phyloP scores from a whole-genome alignment of 2,888 invertebrate genomes.

The Punctoribates punctum region DNA sequence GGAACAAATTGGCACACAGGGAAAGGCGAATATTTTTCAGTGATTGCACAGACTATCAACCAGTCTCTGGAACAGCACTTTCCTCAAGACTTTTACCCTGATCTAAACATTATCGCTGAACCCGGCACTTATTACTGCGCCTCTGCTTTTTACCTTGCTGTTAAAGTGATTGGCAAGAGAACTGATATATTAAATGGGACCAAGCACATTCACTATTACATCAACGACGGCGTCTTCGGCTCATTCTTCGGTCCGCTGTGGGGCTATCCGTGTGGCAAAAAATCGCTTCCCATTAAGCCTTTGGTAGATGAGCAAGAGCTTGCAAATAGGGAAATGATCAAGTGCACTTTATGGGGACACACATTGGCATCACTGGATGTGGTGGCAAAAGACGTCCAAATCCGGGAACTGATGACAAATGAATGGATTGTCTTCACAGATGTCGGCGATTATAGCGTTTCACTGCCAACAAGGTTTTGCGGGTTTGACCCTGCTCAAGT shows the following conservation, averaged over 20 bases:
- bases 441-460: neutral
- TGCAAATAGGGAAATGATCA: neutral
- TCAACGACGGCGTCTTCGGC: conserved; percentile 98
- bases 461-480: neutral
- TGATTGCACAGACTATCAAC: neutral
- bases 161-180: conserved; percentile 78
- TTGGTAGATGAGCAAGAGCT: neutral
- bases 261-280: neutral
- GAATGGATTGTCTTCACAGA: neutral
- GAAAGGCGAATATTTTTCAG: neutral
- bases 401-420: neutral
- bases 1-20: neutral
- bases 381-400: neutral
- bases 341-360: neutral
- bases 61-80: neutral
- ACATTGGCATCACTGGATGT: neutral
- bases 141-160: conserved; percentile 86
- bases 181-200: conserved; percentile 50
- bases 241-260: conserved; percentile 62
- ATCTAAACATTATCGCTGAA: conserved; percentile 75
- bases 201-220: conserved; percentile 75
- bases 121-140: conserved; percentile 94
- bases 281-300: neutral
- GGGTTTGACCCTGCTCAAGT: no score
- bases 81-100: neutral